phyloP scores from a whole-genome alignment of 2,797 vertebrate species.

The Scyliorhinus canicula region DNA sequence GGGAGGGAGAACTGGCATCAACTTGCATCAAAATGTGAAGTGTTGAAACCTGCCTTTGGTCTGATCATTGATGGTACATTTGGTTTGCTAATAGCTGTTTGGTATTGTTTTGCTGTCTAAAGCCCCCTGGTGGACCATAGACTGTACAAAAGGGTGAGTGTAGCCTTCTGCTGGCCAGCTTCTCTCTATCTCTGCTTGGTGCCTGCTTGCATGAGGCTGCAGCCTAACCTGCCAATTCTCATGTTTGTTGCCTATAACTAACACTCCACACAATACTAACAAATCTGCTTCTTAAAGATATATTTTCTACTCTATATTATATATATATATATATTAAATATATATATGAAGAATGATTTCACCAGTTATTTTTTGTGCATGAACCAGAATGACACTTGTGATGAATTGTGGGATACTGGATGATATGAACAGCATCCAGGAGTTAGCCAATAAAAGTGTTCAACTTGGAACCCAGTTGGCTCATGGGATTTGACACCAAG shows the following conservation, averaged over 20 bases:
- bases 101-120: conserved; percentile 99
- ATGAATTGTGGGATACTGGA: conserved; percentile 29
- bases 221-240: conserved; percentile 68
- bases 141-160: conserved; percentile 99
- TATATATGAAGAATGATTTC: conserved; percentile 31
- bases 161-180: conserved; percentile 89
- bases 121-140: conserved; percentile 99
- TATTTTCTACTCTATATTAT: not conserved
- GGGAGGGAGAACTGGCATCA: not conserved
- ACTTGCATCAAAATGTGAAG: conserved; percentile 28
- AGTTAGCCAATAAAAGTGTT: not conserved
- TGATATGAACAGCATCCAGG: not conserved
- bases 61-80: conserved; percentile 49
- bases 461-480: not conserved
- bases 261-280: conserved; percentile 73
- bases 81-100: conserved; percentile 97
- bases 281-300: conserved; percentile 48
- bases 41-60: conserved; percentile 36
- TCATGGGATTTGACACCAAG: conserved; percentile 31
- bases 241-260: conserved; percentile 62
- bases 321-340: conserved; percentile 19
- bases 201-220: conserved; percentile 99
- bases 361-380: conserved; percentile 26
- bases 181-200: conserved; percentile 70
- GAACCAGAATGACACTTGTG: conserved; percentile 26